phyloP scores from a whole-genome alignment of 2,797 vertebrate genomes.

The Scolopax rusticola region DNA sequence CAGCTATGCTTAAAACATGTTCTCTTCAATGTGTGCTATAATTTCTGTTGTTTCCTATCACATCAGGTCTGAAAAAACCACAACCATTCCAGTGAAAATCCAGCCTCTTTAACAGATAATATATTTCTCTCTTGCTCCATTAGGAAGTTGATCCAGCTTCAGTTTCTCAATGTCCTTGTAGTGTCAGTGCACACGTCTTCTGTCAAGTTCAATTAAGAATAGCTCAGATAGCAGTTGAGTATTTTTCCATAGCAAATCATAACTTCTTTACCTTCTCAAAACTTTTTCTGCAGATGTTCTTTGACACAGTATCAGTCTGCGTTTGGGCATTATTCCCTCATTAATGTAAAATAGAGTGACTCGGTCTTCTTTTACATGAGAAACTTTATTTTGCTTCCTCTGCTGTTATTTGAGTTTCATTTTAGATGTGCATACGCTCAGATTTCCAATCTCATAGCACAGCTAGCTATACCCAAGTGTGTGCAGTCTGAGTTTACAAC shows the following conservation, averaged over 20 bases:
- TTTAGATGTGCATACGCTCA: background rate
- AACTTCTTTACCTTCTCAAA: constrained; percentile 44
- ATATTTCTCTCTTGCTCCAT: constrained; percentile 42
- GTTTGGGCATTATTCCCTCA: background rate
- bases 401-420: constrained; percentile 38
- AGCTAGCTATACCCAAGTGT: constrained; percentile 20
- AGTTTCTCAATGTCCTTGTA: constrained; percentile 43
- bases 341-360: background rate
- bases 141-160: constrained; percentile 43
- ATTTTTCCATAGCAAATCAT: constrained; percentile 44
- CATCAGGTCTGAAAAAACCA: background rate
- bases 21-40: background rate
- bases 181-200: constrained; percentile 54
- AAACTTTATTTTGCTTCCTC: constrained; percentile 36
- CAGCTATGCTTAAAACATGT: background rate
- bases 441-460: background rate
- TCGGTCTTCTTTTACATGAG: constrained; percentile 14
- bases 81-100: background rate
- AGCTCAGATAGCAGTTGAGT: constrained; percentile 46
- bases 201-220: constrained; percentile 58
- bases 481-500: background rate
- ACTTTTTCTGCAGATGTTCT: constrained; percentile 35
- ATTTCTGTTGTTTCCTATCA: background rate
- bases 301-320: background rate
- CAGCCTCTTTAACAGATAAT: constrained; percentile 8